These are phyloP conservation scores for Contarinia nasturtii DNA, from an alignment of 1,140 invertebrate species.

Conservation along the genomic window DNA sequence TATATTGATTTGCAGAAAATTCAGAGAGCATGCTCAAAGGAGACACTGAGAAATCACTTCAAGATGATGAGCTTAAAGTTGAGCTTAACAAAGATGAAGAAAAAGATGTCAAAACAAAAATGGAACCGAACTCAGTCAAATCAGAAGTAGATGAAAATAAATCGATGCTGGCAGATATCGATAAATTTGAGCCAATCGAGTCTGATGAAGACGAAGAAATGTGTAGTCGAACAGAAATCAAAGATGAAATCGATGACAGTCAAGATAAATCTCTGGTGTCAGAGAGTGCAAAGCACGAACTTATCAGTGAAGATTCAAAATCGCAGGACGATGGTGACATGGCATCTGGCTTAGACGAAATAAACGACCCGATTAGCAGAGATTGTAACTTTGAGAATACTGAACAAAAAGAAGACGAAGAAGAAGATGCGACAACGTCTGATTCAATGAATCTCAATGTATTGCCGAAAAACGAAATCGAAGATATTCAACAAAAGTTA, in stretches of 20 bases:
- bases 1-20: not conserved
- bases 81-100: not conserved
- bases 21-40: no score
- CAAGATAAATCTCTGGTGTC: conserved; percentile 19
- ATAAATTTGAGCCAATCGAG: not conserved
- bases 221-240: conserved; percentile 16
- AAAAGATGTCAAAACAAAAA: not conserved
- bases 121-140: conserved; percentile 6
- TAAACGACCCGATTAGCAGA: no score
- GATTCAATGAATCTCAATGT: not conserved
- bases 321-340: no score
- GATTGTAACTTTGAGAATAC: not conserved
- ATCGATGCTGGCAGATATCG: not conserved
- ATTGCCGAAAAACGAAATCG: conserved; percentile 24
- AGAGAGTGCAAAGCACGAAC: conserved; percentile 13
- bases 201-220: conserved; percentile 10
- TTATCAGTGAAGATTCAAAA: not conserved
- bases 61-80: not conserved
- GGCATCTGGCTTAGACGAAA: no score
- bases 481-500: conserved; percentile 36
- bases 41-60: not conserved
- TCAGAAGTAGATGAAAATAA: not conserved
- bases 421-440: not conserved
- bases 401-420: not conserved
- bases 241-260: conserved; percentile 22